Evolutionary conservation across 1,140 invertebrate species (phyloP).

Genomic region (Drosophila orosa): DNA sequence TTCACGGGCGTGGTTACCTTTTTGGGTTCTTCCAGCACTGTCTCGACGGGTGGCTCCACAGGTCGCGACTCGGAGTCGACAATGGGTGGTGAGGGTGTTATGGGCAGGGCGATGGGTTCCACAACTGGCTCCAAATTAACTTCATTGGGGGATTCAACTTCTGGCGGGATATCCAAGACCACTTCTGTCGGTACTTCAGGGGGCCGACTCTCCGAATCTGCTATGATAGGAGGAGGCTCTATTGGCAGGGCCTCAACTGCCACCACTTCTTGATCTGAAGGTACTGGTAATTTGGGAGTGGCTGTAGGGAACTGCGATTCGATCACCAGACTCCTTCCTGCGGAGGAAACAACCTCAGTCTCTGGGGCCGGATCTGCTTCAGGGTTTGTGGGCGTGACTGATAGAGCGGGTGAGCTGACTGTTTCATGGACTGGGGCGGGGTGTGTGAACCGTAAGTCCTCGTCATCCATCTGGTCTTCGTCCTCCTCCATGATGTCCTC

Average conservation of each 20-base stretch:
- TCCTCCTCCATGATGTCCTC: conserved; percentile 69
- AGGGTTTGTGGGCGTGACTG: conserved; percentile 67
- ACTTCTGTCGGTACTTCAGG: neutral
- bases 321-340: conserved; percentile 26
- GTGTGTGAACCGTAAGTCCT: conserved; percentile 15
- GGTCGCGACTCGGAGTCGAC: conserved; percentile 85
- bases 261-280: neutral
- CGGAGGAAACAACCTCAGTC: conserved; percentile 53
- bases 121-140: conserved; percentile 1
- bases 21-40: conserved; percentile 66
- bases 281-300: neutral
- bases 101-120: conserved; percentile 42
- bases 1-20: conserved; percentile 57
- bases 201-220: conserved; percentile 84
- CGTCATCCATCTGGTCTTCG: conserved; percentile 36
- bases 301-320: neutral
- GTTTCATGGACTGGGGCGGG: conserved; percentile 23
- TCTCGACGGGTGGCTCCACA: conserved; percentile 82
- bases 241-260: conserved; percentile 1
- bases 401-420: conserved; percentile 51
- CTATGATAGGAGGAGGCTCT: conserved; percentile 15
- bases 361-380: conserved; percentile 22
- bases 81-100: conserved; percentile 55
- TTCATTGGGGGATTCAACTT: neutral
- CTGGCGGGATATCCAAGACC: neutral